A percentile compares a stretch with the other conserved stretches of the same genome.
Conservation (phyloP, 2,797 vertebrate genomes). For the Cephalopachus bancanus region DNA sequence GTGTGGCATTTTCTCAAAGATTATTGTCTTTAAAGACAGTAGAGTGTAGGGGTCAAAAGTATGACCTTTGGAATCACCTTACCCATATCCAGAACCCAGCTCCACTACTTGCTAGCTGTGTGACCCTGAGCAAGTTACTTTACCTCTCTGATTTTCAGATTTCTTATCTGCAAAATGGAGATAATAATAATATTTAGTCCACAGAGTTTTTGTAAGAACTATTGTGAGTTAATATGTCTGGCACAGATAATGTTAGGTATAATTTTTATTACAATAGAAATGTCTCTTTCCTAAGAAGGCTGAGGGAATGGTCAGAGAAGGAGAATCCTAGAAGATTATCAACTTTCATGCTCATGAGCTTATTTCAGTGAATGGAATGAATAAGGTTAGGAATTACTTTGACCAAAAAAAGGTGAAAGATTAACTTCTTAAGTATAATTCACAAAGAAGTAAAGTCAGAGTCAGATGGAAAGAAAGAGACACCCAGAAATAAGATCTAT, state of each 20-base stretch:
- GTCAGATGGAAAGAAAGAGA: neutral
- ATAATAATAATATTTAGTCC: neutral
- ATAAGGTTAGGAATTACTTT: neutral
- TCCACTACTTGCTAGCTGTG: neutral
- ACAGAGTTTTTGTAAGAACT: neutral
- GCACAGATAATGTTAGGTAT: neutral
- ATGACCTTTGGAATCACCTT: neutral
- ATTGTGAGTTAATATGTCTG: neutral
- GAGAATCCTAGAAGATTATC: neutral
- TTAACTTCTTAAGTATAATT: neutral
- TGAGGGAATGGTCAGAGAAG: neutral
- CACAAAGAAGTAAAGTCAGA: neutral
- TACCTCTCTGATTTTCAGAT: neutral
- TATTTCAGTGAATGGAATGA: neutral
- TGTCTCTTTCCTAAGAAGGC: neutral
- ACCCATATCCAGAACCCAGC: neutral
- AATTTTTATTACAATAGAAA: neutral
- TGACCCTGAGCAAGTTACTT: neutral
- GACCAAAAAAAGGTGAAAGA: slow-evolving; percentile 18
- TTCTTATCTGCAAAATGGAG: neutral
- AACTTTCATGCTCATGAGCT: neutral
- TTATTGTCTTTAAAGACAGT: neutral
- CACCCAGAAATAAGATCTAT: neutral
- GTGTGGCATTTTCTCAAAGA: no score
- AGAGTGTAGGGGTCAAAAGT: neutral